A percentile compares a stretch with the other conserved stretches of the same genome.
Conservation (phyloP, 2,797 vertebrate species). For the Australoheros facetus region DNA sequence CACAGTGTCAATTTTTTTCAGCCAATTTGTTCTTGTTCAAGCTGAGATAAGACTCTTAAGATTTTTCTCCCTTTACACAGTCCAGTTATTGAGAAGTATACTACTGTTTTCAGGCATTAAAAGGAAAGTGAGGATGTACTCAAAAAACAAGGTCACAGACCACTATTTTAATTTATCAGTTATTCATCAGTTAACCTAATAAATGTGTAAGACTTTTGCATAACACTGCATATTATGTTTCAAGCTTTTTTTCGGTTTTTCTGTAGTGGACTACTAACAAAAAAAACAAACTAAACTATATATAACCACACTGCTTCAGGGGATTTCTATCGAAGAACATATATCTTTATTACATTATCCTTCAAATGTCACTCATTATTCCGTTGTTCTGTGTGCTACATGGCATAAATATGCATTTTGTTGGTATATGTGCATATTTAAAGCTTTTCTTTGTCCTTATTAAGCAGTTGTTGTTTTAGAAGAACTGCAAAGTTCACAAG, state of each 20-base stretch:
- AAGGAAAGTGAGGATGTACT: neutral
- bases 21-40: neutral
- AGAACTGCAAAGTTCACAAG: neutral
- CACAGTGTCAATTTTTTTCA: neutral
- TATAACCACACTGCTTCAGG: neutral
- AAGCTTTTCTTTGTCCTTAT: neutral
- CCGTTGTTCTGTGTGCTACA: too few relatives aligned
- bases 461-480: constrained; percentile 9
- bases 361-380: neutral
- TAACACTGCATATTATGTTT: neutral
- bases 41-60: neutral
- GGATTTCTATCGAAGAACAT: neutral
- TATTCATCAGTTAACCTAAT: neutral
- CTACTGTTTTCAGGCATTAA: neutral
- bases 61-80: neutral
- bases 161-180: neutral
- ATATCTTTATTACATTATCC: neutral
- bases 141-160: neutral
- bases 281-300: neutral
- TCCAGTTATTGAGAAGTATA: neutral
- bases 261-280: neutral
- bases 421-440: neutral
- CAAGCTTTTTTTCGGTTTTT: neutral
- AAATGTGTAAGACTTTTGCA: neutral
- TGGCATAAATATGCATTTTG: neutral